Percentiles rank a stretch among this genome's conserved stretches.
phyloP scores from a whole-genome alignment of 92 coral and sea anemone genomes.

The Heteractis magnifica region DNA sequence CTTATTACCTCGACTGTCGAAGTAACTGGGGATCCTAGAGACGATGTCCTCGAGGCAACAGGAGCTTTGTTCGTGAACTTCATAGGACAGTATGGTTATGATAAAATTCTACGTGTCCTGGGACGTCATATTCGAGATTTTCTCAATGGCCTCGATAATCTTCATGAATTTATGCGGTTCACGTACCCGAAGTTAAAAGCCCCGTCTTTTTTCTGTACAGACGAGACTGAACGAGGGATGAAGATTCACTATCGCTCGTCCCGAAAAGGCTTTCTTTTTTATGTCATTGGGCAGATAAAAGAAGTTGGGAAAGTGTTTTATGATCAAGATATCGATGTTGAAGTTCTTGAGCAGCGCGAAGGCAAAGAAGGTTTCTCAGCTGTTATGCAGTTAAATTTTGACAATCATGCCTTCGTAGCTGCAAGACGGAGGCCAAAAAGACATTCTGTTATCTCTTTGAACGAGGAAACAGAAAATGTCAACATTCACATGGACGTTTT shows the following conservation, averaged over 20 bases:
- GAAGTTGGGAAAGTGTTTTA: slow-evolving; percentile 76
- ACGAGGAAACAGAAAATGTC: slow-evolving; percentile 61
- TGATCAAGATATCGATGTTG: slow-evolving; percentile 66
- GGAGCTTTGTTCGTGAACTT: slow-evolving; percentile 68
- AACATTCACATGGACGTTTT: slow-evolving; percentile 81
- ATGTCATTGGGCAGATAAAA: slow-evolving; percentile 79
- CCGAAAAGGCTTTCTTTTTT: slow-evolving; percentile 67
- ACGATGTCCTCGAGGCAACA: slow-evolving; percentile 50
- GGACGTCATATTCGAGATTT: slow-evolving; percentile 90
- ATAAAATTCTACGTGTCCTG: slow-evolving; percentile 68
- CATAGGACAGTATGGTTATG: slow-evolving; percentile 81
- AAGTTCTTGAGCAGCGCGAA: slow-evolving; percentile 62
- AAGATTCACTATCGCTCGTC: slow-evolving; percentile 82
- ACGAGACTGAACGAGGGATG: slow-evolving; percentile 77
- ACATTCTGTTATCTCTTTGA: slow-evolving; percentile 74
- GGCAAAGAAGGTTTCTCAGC: slow-evolving; percentile 67
- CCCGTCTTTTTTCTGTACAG: slow-evolving; percentile 80
- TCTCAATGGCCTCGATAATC: slow-evolving; percentile 76
- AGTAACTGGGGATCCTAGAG: slow-evolving; percentile 52
- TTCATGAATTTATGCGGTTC: slow-evolving; percentile 81
- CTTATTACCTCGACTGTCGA: slow-evolving; percentile 50
- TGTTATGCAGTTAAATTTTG: slow-evolving; percentile 61
- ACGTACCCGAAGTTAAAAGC: slow-evolving; percentile 78
- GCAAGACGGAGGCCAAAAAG: slow-evolving; percentile 70
- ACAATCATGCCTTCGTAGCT: slow-evolving; percentile 72